Evolutionary conservation across 2,888 invertebrate genomes (phyloP).

Genomic region (Dryococelus australis): DNA sequence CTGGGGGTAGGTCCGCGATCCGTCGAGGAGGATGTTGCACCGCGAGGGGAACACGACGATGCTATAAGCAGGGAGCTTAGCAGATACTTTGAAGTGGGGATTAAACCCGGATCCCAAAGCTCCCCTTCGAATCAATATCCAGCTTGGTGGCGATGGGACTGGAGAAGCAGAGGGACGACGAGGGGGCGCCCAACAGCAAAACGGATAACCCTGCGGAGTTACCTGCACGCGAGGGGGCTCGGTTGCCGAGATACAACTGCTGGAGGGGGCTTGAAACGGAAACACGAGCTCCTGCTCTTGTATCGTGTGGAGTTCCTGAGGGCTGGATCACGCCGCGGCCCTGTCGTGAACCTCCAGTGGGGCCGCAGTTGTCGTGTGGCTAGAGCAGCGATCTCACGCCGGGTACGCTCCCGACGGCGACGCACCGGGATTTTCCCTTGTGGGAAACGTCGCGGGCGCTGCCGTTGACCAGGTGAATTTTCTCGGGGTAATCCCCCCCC

Average conservation of each 20-base stretch:
- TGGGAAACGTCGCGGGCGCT: too few relatives aligned
- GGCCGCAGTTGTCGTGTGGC: too few relatives aligned
- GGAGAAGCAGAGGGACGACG: not conserved
- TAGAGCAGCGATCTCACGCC: too few relatives aligned
- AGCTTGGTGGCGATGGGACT: not conserved
- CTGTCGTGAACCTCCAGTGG: too few relatives aligned
- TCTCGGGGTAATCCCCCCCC: too few relatives aligned
- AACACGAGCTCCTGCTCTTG: too few relatives aligned
- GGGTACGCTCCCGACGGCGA: too few relatives aligned
- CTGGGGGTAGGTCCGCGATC: too few relatives aligned
- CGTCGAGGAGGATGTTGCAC: not conserved
- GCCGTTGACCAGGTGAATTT: too few relatives aligned
- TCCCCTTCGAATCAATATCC: constrained; percentile 5
- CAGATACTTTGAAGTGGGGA: constrained; percentile 9
- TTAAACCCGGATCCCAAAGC: constrained; percentile 1
- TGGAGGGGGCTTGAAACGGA: not conserved
- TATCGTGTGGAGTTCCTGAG: too few relatives aligned
- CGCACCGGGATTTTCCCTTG: too few relatives aligned
- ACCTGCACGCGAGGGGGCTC: not conserved
- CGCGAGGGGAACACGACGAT: not conserved
- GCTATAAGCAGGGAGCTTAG: not conserved
- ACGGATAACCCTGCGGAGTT: not conserved
- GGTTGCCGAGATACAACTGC: not conserved
- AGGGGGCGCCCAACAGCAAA: not conserved
- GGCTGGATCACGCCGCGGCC: too few relatives aligned